phyloP scores from a whole-genome alignment of 2,888 invertebrate species.

The Dermolepida albohirtum region DNA sequence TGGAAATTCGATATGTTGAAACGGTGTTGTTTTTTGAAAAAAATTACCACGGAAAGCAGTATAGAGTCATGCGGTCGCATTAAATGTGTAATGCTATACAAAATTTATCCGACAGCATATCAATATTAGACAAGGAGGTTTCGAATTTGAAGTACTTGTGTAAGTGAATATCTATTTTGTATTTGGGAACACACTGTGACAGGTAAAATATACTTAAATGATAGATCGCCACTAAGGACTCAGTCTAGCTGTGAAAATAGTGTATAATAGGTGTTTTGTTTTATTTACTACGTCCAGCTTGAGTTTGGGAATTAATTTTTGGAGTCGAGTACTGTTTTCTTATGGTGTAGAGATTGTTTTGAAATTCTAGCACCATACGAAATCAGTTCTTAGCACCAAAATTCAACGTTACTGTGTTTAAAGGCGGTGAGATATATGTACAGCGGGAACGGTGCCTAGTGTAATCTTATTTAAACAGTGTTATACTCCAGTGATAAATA shows the following conservation, averaged over 20 bases:
- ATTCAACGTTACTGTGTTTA: conserved; percentile 12
- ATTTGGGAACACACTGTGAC: conserved; percentile 64
- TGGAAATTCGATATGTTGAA: conserved; percentile 59
- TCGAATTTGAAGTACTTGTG: conserved; percentile 60
- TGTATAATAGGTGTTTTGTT: conserved; percentile 18
- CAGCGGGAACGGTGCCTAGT: not conserved
- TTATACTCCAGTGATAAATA: no score
- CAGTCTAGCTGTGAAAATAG: conserved; percentile 44
- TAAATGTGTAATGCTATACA: conserved; percentile 40
- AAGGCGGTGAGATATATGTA: not conserved
- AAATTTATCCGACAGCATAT: conserved; percentile 46
- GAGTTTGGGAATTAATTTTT: conserved; percentile 32
- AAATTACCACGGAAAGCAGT: conserved; percentile 57
- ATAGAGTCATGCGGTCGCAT: conserved; percentile 51
- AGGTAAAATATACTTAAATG: conserved; percentile 63
- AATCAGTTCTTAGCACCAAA: conserved; percentile 66
- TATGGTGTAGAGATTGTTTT: conserved; percentile 72
- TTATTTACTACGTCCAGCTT: not conserved
- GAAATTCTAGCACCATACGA: conserved; percentile 79
- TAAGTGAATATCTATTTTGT: conserved; percentile 65
- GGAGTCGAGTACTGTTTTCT: conserved; percentile 74
- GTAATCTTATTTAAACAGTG: not conserved
- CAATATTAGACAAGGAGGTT: conserved; percentile 59
- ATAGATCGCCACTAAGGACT: conserved; percentile 49
- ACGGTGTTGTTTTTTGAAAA: conserved; percentile 52